Evolutionary conservation across 2,113 vertebrate genomes (phyloP).

Genomic region (Pithys albifrons): DNA sequence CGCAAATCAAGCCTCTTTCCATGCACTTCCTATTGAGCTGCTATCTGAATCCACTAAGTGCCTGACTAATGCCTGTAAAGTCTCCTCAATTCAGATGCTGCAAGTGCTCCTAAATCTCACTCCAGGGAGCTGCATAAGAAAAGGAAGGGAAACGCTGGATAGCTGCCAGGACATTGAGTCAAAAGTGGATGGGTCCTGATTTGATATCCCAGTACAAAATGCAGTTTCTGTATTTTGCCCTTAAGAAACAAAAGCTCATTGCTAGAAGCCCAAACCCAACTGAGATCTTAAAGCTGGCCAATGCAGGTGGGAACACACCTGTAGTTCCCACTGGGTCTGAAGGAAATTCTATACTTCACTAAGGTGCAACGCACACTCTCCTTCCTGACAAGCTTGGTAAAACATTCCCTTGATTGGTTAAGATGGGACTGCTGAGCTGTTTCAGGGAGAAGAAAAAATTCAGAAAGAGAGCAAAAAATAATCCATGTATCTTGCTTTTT

Average conservation of each 20-base stretch:
- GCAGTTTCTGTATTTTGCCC: not conserved
- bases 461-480: not conserved
- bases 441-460: not conserved
- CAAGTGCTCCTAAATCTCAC: not conserved
- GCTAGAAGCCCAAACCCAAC: not conserved
- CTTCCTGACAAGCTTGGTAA: not conserved
- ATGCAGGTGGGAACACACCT: fast-evolving
- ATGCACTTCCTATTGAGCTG: not conserved
- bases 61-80: not conserved
- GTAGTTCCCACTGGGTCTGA: not conserved
- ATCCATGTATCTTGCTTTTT: not conserved
- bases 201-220: not conserved
- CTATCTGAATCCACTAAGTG: not conserved
- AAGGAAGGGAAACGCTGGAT: not conserved
- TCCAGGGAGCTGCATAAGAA: not conserved
- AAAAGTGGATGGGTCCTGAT: too few species aligned
- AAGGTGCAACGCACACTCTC: not conserved
- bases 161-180: not conserved
- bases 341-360: not conserved
- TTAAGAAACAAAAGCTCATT: not conserved
- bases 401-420: not conserved
- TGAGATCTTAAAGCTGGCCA: not conserved
- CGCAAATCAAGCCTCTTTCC: not conserved
- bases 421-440: not conserved
- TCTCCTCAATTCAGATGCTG: not conserved